phyloP scores from a whole-genome alignment of 2,797 vertebrate genomes.

The Sebastes flavidus region DNA sequence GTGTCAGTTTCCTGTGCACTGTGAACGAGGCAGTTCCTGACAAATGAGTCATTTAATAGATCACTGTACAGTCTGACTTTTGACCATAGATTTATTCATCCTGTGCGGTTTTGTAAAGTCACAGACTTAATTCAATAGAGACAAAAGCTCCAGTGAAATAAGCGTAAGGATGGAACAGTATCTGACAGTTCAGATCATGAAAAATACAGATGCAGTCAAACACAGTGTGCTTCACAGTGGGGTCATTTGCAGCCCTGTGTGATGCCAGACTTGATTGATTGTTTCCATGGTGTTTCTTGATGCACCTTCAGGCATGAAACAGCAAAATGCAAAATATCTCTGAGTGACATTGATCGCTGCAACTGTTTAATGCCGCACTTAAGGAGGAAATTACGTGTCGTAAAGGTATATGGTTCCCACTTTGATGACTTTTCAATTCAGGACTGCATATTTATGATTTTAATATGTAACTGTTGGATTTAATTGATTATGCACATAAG shows the following conservation, averaged over 20 bases:
- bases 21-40: neutral
- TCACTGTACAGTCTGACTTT: neutral
- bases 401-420: neutral
- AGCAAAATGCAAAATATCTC: constrained; percentile 39
- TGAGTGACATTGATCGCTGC: constrained; percentile 33
- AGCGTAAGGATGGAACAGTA: neutral
- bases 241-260: constrained; percentile 56
- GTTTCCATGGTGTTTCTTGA: constrained; percentile 55
- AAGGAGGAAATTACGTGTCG: neutral
- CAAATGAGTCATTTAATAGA: constrained; percentile 2
- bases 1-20: neutral
- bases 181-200: constrained; percentile 48
- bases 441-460: neutral
- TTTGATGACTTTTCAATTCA: neutral
- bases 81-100: neutral
- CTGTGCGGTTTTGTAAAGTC: neutral
- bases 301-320: constrained; percentile 49
- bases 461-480: neutral
- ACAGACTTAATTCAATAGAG: neutral
- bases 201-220: constrained; percentile 50
- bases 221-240: constrained; percentile 39
- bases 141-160: neutral
- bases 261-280: constrained; percentile 62
- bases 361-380: constrained; percentile 13
- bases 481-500: neutral